Conservation (phyloP, 2,888 invertebrate species). For the Pterobdella sp. region DNA sequence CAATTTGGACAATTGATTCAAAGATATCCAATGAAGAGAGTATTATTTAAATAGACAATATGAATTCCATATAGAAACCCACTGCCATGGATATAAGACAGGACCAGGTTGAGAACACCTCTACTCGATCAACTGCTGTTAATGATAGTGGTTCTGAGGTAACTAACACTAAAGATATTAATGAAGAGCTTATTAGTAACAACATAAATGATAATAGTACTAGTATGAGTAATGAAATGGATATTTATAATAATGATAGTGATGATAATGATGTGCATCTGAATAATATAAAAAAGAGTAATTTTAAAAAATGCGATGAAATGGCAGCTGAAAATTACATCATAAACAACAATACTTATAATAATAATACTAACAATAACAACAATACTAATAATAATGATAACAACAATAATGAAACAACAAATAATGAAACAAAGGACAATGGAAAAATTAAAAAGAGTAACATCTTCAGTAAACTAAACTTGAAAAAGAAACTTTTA, state of each 20-base stretch:
- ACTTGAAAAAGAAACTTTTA: neutral
- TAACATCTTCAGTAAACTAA: neutral
- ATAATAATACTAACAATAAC: neutral
- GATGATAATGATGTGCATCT: neutral
- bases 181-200: no score
- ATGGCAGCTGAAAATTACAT: neutral
- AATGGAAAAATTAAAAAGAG: neutral
- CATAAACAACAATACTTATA: neutral
- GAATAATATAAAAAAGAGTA: neutral
- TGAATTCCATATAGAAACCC: no score
- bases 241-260: neutral
- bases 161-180: no score
- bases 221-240: neutral
- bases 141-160: no score
- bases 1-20: no score
- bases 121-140: no score
- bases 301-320: neutral
- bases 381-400: neutral
- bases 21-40: no score
- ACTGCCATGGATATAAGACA: no score
- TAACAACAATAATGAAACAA: neutral
- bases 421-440: neutral
- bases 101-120: no score
- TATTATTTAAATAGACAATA: no score
- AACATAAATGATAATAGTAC: neutral